Evolutionary conservation across 2,888 invertebrate species (phyloP), one percentile per base, ranked within the genome.

Genomic region (Petrolisthes cinctipes): DNA sequence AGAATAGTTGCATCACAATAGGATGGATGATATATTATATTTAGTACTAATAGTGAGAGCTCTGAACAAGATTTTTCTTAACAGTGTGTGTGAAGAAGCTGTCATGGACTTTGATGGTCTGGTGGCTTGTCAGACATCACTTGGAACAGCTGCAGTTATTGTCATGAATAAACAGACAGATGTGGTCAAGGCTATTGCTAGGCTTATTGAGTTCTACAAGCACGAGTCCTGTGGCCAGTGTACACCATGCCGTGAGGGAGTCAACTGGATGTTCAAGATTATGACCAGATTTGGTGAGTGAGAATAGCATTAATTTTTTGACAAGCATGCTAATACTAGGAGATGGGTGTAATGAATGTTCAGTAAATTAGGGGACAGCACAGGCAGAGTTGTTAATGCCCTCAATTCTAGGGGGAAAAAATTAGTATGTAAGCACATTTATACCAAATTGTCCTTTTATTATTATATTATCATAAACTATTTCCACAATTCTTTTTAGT

Each of bases 171-270:
- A 97, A 92, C 97, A 97, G 91, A 98, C 98, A 0, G 99, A 99
- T 94, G 95, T 99, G 54, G 97, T 99, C 91, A 97, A 97, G 93
- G 99, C 99, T 7, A 99, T 99, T 93, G 96, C 98, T 4, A 95
- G 99, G 61, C 95, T 99, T 89, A 97, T 98, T 92, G 96, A 97
- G 94, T 99, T 99, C 94, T 99, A 99, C 94, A 98, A 99, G 93
- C 99, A 99, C 93, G 99, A 99, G 94, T 98, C 98, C 75, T 99
- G 99, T 93, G 99, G 99, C 4, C 99, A 99, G 94, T 99, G 99
- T 93, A 99, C 99, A 89, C 99, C 99, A 7, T 99, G 99, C 93
- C 95, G 99, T 90, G 99, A 99, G 94, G 99, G 99, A 75, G 96
- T 97, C 91, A 95, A 95, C 23, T 99, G 98, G 98, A 97, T 99